A percentile compares a stretch with the other conserved stretches of the same genome.
Evolutionary conservation across 2,797 vertebrate genomes (phyloP).

Genomic region (Syngnathus acus): DNA sequence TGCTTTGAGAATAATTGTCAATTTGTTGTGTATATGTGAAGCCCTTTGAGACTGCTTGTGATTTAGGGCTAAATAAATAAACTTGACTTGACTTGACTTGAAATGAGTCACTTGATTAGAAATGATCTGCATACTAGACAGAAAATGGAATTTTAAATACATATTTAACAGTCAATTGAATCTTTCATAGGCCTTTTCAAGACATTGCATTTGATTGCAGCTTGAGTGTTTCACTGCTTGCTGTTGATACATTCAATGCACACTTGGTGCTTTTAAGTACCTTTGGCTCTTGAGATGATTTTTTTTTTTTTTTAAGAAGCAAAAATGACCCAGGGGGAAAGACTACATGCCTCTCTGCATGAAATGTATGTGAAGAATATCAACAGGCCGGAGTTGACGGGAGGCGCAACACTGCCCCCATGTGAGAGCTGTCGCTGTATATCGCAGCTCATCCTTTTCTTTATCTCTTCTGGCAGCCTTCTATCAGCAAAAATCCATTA

Average conservation of each 20-base stretch:
- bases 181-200: too few relatives aligned
- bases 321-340: background rate
- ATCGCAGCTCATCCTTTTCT: background rate
- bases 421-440: conserved; percentile 42
- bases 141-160: too few relatives aligned
- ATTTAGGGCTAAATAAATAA: too few relatives aligned
- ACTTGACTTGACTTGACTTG: too few relatives aligned
- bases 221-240: too few relatives aligned
- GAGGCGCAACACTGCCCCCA: conserved; percentile 69
- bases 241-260: background rate
- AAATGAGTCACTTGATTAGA: too few relatives aligned
- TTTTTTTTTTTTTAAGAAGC: background rate
- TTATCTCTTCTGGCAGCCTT: conserved; percentile 11
- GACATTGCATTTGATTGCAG: background rate
- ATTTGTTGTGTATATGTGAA: too few relatives aligned
- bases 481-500: conserved; percentile 28
- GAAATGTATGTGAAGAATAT: conserved; percentile 8
- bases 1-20: too few relatives aligned
- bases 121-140: too few relatives aligned
- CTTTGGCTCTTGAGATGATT: background rate
- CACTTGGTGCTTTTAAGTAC: too few relatives aligned
- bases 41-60: too few relatives aligned
- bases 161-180: too few relatives aligned
- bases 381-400: conserved; percentile 5
- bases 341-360: conserved; percentile 25